phyloP scores from a whole-genome alignment of 2,797 vertebrate species.

The Pagetopsis macropterus region DNA sequence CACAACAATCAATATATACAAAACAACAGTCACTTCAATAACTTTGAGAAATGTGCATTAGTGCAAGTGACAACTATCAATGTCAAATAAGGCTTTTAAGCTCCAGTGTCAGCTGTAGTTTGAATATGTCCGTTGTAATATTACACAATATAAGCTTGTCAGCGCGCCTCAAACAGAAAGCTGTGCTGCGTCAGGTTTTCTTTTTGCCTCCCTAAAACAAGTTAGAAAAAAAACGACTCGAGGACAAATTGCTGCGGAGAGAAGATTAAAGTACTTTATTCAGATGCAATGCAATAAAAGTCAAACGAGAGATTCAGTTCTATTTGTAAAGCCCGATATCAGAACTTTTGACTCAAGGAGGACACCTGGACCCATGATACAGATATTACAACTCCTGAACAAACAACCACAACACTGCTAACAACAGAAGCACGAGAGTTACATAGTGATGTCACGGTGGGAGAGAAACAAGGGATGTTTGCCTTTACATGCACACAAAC shows the following conservation, averaged over 20 bases:
- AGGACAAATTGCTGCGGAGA: neutral
- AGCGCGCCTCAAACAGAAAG: neutral
- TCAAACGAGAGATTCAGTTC: neutral
- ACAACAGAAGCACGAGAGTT: too few relatives aligned
- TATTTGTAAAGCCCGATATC: neutral
- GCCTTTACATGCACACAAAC: too few relatives aligned
- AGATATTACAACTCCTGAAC: too few relatives aligned
- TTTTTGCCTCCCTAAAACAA: neutral
- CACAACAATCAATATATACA: too few relatives aligned
- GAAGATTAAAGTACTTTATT: neutral
- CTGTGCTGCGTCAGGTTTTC: neutral
- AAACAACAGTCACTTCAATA: too few relatives aligned
- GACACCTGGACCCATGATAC: too few relatives aligned
- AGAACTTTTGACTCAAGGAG: too few relatives aligned
- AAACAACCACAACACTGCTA: too few relatives aligned
- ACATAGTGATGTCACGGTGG: too few relatives aligned
- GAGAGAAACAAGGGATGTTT: too few relatives aligned
- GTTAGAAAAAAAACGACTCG: neutral
- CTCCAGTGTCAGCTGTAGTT: neutral
- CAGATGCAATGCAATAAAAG: conserved; percentile 1
- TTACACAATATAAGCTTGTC: neutral
- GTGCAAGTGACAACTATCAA: too few relatives aligned
- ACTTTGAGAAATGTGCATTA: too few relatives aligned
- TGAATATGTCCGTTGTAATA: neutral
- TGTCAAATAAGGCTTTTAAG: neutral